These are phyloP conservation scores for Sander vitreus DNA, from an alignment of 2,113 vertebrate species.

Conservation along the genomic window DNA sequence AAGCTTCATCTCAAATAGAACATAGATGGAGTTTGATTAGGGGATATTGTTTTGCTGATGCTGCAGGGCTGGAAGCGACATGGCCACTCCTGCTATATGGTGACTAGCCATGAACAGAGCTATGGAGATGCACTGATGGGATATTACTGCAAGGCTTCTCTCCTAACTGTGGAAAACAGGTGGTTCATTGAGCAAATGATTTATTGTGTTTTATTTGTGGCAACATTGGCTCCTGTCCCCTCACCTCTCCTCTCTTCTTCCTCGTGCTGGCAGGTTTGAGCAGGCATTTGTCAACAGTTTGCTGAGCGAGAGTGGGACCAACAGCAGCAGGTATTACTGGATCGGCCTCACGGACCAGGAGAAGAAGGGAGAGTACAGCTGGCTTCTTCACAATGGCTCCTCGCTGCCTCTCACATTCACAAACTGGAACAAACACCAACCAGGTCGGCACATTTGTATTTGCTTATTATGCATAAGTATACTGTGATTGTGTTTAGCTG, in stretches of 20 bases:
- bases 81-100: constrained; percentile 90
- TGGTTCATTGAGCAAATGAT: constrained; percentile 55
- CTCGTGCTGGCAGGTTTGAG: constrained; percentile 88
- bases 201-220: not conserved
- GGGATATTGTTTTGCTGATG: not conserved
- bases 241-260: not conserved
- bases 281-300: constrained; percentile 94
- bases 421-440: constrained; percentile 93
- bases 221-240: not conserved
- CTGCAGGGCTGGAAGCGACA: constrained; percentile 92
- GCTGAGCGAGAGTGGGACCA: constrained; percentile 82
- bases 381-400: constrained; percentile 80
- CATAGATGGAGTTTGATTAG: not conserved
- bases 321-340: constrained; percentile 88
- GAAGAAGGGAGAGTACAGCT: constrained; percentile 87
- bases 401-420: constrained; percentile 82
- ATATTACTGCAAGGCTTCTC: constrained; percentile 91
- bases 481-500: not conserved
- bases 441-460: constrained; percentile 78
- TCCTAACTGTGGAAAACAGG: constrained; percentile 92
- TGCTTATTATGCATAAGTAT: not conserved
- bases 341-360: constrained; percentile 88
- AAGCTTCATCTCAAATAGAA: not conserved
- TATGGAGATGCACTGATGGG: constrained; percentile 87
- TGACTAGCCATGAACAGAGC: constrained; percentile 87